Percentiles rank a stretch among this genome's conserved stretches.
Evolutionary conservation across 2,888 invertebrate genomes (phyloP).

Genomic region (Acleris sparsana): DNA sequence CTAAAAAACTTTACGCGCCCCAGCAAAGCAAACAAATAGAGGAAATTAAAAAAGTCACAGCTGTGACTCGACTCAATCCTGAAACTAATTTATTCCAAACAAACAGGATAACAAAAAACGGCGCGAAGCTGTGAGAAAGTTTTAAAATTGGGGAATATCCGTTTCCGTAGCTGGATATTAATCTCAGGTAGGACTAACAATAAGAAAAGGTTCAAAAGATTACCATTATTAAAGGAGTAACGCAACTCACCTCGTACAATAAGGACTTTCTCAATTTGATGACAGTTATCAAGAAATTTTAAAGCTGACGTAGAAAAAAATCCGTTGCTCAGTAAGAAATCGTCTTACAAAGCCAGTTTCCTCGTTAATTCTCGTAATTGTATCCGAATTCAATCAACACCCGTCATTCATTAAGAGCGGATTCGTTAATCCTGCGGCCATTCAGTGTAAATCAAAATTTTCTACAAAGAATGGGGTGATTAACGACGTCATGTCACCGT

Average conservation of each 20-base stretch:
- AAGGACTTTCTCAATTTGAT: no score
- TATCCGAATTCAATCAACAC: conserved; percentile 59
- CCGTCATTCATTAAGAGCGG: conserved; percentile 69
- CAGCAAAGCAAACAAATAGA: conserved; percentile 46
- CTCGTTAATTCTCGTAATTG: conserved; percentile 24
- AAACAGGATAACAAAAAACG: conserved; percentile 70
- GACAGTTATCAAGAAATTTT: background rate
- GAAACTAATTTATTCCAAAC: conserved; percentile 59
- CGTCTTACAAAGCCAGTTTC: background rate
- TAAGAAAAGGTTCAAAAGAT: conserved; percentile 43
- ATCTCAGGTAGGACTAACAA: conserved; percentile 50
- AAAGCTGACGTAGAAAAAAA: background rate
- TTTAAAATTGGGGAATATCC: conserved; percentile 47
- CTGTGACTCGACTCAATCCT: conserved; percentile 50
- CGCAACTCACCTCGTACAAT: conserved; percentile 43
- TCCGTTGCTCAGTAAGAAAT: background rate
- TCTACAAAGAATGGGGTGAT: conserved; percentile 73
- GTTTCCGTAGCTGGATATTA: conserved; percentile 60
- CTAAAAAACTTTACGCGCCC: conserved; percentile 30
- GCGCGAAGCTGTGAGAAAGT: conserved; percentile 61
- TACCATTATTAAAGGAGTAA: conserved; percentile 45
- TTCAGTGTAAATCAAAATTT: conserved; percentile 79
- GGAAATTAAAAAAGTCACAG: conserved; percentile 70
- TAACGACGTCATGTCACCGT: conserved; percentile 76
- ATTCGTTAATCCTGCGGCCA: conserved; percentile 67